Conservation (phyloP, 2,888 invertebrate species). For the Alentia gelatinosa region DNA sequence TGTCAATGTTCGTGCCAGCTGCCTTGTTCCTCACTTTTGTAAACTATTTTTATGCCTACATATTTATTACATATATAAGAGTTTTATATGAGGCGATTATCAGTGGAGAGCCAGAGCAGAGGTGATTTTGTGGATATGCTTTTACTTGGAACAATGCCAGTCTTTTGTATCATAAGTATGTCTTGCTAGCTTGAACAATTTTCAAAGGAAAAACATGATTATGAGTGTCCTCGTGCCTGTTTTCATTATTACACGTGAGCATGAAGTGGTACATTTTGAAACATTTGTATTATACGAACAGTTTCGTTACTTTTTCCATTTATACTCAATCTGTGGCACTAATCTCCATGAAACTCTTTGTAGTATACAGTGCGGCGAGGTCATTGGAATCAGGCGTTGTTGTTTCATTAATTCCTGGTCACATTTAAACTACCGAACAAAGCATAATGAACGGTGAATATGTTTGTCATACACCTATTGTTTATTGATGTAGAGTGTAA, state of each 20-base stretch:
- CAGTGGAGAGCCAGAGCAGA: background rate
- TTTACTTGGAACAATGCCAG: constrained; percentile 9
- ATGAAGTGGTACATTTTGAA: background rate
- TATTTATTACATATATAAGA: constrained; percentile 50
- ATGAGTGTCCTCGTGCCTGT: background rate
- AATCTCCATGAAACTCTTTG: background rate
- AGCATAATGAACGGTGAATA: constrained; percentile 14
- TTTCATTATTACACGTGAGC: background rate
- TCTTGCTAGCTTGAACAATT: constrained; percentile 24
- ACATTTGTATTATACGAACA: background rate
- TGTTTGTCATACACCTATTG: constrained; percentile 8
- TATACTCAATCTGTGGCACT: background rate
- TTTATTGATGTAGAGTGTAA: constrained; percentile 52
- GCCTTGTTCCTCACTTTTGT: constrained; percentile 42
- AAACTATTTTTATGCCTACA: constrained; percentile 52
- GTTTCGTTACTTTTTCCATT: background rate
- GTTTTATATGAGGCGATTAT: constrained; percentile 41
- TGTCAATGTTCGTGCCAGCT: constrained; percentile 15
- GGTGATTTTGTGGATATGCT: constrained; percentile 24
- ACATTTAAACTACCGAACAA: background rate
- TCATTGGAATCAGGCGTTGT: background rate
- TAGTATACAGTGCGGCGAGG: background rate
- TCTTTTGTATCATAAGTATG: constrained; percentile 27
- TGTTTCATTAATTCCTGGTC: constrained; percentile 45
- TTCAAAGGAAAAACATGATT: background rate